These are phyloP conservation scores for Drosophila subpulchrella DNA, from an alignment of 1,140 invertebrate genomes.

Conservation along the genomic window DNA sequence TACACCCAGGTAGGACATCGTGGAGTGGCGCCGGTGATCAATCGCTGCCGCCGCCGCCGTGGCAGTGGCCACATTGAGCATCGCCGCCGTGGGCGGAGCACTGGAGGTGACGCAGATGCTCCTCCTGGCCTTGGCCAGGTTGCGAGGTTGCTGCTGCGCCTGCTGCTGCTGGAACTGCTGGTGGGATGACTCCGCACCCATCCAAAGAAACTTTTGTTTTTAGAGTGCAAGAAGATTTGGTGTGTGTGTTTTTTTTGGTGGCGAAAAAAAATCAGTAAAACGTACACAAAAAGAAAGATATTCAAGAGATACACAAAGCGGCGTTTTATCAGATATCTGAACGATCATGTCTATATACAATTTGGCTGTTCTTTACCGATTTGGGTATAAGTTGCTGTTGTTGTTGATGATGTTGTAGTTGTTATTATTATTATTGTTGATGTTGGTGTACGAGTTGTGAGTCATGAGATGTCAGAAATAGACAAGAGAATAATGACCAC, in stretches of 20 bases:
- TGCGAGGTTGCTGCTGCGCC: conserved; percentile 40
- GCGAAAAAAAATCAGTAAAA: conserved; percentile 44
- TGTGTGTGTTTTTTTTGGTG: conserved; percentile 27
- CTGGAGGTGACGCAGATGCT: conserved; percentile 80
- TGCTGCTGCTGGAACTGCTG: conserved; percentile 57
- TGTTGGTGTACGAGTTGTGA: conserved; percentile 55
- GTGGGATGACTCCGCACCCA: conserved; percentile 66
- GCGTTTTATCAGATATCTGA: conserved; percentile 37
- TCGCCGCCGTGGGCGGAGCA: conserved; percentile 62
- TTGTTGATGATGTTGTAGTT: conserved; percentile 37
- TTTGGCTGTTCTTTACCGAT: conserved; percentile 69
- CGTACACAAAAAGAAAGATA: conserved; percentile 43
- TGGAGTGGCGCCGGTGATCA: conserved; percentile 76
- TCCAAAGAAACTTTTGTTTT: conserved; percentile 76
- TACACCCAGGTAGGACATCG: conserved; percentile 83
- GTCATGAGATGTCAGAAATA: conserved; percentile 69
- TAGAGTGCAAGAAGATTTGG: conserved; percentile 37
- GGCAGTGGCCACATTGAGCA: conserved; percentile 49
- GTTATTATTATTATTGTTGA: conserved; percentile 36
- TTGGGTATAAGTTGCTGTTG: conserved; percentile 76
- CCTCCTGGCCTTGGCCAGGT: conserved; percentile 62
- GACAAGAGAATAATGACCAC: conserved; percentile 71
- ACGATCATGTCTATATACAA: conserved; percentile 58
- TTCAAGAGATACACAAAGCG: conserved; percentile 41
- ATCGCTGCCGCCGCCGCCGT: conserved; percentile 40